Evolutionary conservation across 2,113 vertebrate species (phyloP), one percentile per base, ranked within the genome.

Genomic region (Mugil cephalus): DNA sequence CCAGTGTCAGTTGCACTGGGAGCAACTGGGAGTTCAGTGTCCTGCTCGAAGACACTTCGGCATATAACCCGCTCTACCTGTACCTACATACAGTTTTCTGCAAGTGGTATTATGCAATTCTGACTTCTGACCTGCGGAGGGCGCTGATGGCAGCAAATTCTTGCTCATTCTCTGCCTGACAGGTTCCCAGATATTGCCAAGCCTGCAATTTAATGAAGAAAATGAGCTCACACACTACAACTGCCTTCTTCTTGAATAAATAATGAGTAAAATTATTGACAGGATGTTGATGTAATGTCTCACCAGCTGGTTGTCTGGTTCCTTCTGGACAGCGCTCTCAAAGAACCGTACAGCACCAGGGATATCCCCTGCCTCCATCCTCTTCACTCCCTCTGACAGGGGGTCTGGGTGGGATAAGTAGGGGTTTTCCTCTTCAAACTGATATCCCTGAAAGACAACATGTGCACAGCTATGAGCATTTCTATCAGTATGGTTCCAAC

Each of bases 121-220:
- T 34, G 18, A 21, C 17, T 24, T 91, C 94, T 94, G 73, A 99
- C 98, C 92, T 97, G 87, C 96, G 94, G 88, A 99, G 96, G 10
- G 98, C 98, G 1, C 97, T 99, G 94, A 99, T 99, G 2, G 98
- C 98, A 30, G 96, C 93, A 60, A 98, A 96, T 69, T 99, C 98
- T 69, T 99, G 98, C 15, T 99, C 98, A 0, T 99, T 99, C 91
- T 99, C 98, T 39, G 98, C 98, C 88, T 99, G 98, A 34, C 96
- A 98, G 18, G 98, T 98, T 63, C 98, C 98, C 91, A 99, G 93
- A 83, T 98, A 98, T 66, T 99, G 98, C 98, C 98, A 99, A 24
- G 97, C 98, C 98, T 99, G 75, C 18, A 69, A 64, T 51, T 70
- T 19, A 48, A 74, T 53, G 1, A 1, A 36, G 39, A 1, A 64